These are phyloP conservation scores for Spea multiplicata DNA, from an alignment of 2,113 vertebrate species.

Conservation along the genomic window DNA sequence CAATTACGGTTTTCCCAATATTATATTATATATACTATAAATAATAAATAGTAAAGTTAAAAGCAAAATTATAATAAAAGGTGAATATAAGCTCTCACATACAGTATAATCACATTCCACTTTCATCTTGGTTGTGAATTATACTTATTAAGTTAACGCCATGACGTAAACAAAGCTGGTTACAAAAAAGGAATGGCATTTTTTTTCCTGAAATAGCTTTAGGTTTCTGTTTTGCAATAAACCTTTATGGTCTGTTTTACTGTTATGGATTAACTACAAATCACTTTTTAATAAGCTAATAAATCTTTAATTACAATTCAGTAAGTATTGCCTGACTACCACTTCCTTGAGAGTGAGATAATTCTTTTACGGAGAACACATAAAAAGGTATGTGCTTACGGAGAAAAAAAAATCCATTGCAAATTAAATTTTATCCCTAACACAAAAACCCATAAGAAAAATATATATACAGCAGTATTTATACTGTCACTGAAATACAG, in stretches of 20 bases:
- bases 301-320: conserved; percentile 43
- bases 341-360: conserved; percentile 5
- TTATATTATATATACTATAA: no score
- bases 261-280: conserved; percentile 39
- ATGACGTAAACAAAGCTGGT: no score
- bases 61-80: no score
- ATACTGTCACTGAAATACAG: background rate
- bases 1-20: no score
- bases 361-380: conserved; percentile 34
- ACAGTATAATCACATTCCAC: no score
- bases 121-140: no score
- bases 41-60: no score
- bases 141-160: no score
- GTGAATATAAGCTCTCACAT: no score
- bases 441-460: background rate
- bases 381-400: conserved; percentile 27
- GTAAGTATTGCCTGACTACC: conserved; percentile 25
- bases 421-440: conserved; percentile 12
- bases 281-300: conserved; percentile 39
- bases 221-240: conserved; percentile 11
- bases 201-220: background rate
- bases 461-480: background rate
- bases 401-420: background rate
- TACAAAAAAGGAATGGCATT: no score
- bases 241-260: conserved; percentile 20